Base-by-base conservation (phyloP, 2,113 vertebrate genomes). In the Gadus chalcogrammus region DNA sequence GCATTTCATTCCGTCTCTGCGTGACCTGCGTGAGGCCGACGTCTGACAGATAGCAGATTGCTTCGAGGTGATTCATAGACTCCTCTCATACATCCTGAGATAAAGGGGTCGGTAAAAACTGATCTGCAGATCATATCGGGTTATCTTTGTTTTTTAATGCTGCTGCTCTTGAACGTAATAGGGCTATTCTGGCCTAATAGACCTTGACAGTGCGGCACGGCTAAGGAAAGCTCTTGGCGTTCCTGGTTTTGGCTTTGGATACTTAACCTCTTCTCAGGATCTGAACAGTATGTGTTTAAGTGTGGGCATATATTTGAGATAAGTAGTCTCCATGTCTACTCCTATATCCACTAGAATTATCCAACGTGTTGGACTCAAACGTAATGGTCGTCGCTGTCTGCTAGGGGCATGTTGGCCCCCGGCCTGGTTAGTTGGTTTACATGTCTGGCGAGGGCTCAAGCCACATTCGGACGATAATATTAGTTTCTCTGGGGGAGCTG, bases 31-130 rank as follows among this genome's bases (percentile, higher is more conserved):
- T 61, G 72, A 78, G 75, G 66, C 77, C 84, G 79, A 70, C 84
- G 6, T 35, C 1, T 77, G 85, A 84, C 82, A 84, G 79, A 81
- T 80, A 82, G 80, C 70, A 53, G 70, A 68, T 62, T 69, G 78
- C 8, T 73, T 79, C 79, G 81, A 70, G 42, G 76, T 61, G 61
- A 22, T 53, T 71, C 76, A 69, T 73, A 78, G 1, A 61, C 15
- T 66, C 67, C 52, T 35, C 31, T 35, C 6, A 35, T 66, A 35
- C 56, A 28, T 74, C 71, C 65, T 48, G 5, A 75, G 81, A 84
- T 89, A 79, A 86, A 62, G 71, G 52, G 61, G 42, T 9, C 42
- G 17, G 64, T 59, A 79, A 24, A 61, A 65, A 77, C 71, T 75
- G 82, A 85, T 74, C 79, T 24, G 64, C 61, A 70, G 64, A 85